phyloP scores from a whole-genome alignment of 2,797 vertebrate genomes.

The Podarcis lilfordi region DNA sequence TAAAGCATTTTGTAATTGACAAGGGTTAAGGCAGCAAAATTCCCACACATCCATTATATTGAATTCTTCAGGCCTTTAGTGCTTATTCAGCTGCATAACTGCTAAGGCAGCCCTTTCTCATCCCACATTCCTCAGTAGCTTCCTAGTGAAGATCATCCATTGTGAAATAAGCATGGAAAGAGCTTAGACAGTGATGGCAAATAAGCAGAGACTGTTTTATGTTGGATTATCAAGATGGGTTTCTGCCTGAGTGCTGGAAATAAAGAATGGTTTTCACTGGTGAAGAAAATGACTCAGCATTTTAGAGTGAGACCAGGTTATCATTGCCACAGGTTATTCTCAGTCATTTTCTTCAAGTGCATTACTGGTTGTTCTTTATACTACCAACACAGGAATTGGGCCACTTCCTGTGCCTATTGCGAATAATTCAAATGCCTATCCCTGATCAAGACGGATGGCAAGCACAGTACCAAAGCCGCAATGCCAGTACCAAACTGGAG shows the following conservation, averaged over 20 bases:
- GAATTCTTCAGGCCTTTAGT: not conserved
- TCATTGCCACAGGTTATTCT: not conserved
- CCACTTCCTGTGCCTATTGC: too few species aligned
- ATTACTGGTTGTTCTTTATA: not conserved
- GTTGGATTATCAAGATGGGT: not conserved
- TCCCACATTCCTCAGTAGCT: not conserved
- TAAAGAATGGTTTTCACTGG: not conserved
- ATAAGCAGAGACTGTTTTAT: not conserved
- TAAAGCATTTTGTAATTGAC: conserved; percentile 1
- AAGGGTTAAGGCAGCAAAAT: conserved; percentile 13
- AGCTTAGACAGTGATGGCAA: not conserved
- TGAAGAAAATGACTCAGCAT: not conserved
- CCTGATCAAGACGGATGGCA: not conserved
- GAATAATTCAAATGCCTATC: not conserved
- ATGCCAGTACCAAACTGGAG: not conserved
- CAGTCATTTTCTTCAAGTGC: not conserved
- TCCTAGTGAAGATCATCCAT: not conserved
- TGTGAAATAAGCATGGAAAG: not conserved
- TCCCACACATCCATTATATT: not conserved
- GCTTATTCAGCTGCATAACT: not conserved
- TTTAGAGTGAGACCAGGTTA: not conserved
- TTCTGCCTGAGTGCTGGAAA: not conserved
- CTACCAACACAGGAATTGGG: not conserved
- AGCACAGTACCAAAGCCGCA: not conserved
- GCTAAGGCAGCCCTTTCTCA: not conserved